phyloP scores from a whole-genome alignment of 2,113 vertebrate species.

The Nycticorax nycticorax region DNA sequence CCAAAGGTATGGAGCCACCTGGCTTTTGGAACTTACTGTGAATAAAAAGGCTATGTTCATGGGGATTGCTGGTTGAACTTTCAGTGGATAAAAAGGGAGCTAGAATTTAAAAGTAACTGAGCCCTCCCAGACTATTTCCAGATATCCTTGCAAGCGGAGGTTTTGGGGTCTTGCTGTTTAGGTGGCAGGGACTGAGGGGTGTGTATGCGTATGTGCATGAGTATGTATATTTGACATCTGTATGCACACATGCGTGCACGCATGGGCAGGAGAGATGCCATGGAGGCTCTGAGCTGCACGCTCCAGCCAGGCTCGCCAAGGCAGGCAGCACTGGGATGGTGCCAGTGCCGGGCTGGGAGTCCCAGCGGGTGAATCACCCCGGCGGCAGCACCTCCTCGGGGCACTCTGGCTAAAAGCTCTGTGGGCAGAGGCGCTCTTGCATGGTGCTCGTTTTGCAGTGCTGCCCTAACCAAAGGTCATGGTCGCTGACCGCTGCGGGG shows the following conservation, averaged over 20 bases:
- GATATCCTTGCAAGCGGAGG: no score
- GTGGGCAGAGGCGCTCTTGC: accelerated
- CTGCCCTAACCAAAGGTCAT: neutral
- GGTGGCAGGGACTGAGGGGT: neutral
- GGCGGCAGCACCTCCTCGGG: neutral
- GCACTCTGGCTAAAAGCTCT: neutral
- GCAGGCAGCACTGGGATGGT: neutral
- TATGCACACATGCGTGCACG: accelerated
- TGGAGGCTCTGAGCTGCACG: neutral
- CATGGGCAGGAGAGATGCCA: neutral
- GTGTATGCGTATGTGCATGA: no score
- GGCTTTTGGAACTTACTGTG: neutral
- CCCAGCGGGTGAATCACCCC: accelerated
- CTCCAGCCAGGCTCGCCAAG: neutral
- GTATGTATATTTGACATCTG: neutral
- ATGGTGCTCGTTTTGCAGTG: neutral
- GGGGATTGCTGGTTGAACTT: neutral
- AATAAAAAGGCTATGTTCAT: neutral
- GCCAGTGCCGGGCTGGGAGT: neutral
- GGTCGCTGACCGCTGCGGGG: neutral
- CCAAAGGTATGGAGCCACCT: neutral
- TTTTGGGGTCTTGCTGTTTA: neutral
- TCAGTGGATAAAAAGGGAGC: neutral
- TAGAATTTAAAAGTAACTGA: neutral
- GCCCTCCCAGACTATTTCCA: neutral